Evolutionary conservation across 64 coral and sea anemone species (phyloP).

Genomic region (Pocillopora damicornis): DNA sequence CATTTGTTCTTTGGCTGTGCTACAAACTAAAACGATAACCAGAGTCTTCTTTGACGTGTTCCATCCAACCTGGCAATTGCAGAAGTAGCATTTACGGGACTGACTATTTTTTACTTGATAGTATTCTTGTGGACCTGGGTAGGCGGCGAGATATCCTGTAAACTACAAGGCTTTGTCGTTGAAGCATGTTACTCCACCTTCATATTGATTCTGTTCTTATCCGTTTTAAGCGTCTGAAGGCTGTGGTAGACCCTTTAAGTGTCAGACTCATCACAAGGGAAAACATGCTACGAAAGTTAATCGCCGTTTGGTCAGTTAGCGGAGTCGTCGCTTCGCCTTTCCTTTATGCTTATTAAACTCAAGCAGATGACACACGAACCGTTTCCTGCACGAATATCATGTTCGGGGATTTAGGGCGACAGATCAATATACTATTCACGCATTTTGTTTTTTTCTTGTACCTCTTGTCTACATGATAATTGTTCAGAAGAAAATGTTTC

Average conservation of each 20-base stretch:
- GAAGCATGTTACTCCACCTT: constrained; percentile 34
- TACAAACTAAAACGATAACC: constrained; percentile 19
- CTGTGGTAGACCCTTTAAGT: too few relatives aligned
- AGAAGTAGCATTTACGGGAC: constrained; percentile 7
- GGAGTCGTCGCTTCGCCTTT: too few relatives aligned
- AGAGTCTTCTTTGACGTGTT: constrained; percentile 2
- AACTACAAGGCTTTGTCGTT: too few relatives aligned
- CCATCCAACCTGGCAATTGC: constrained; percentile 33
- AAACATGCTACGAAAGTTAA: too few relatives aligned
- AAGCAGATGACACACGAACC: neutral
- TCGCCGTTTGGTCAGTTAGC: too few relatives aligned
- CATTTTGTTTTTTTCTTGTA: too few relatives aligned
- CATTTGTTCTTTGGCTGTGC: constrained; percentile 6
- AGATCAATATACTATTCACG: constrained; percentile 36
- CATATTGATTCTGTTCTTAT: constrained; percentile 48
- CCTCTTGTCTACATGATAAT: too few relatives aligned
- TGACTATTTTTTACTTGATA: constrained; percentile 40
- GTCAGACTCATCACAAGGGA: too few relatives aligned
- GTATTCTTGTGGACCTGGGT: constrained; percentile 27
- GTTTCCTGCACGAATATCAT: constrained; percentile 17
- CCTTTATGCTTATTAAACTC: too few relatives aligned
- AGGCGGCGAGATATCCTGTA: too few relatives aligned
- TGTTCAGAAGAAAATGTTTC: too few relatives aligned
- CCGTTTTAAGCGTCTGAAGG: too few relatives aligned
- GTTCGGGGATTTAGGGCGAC: constrained; percentile 34